A percentile compares a stretch with the other conserved stretches of the same genome.
These are phyloP conservation scores for Drosophila ohnishii DNA, from an alignment of 1,140 invertebrate genomes.

Conservation along the genomic window DNA sequence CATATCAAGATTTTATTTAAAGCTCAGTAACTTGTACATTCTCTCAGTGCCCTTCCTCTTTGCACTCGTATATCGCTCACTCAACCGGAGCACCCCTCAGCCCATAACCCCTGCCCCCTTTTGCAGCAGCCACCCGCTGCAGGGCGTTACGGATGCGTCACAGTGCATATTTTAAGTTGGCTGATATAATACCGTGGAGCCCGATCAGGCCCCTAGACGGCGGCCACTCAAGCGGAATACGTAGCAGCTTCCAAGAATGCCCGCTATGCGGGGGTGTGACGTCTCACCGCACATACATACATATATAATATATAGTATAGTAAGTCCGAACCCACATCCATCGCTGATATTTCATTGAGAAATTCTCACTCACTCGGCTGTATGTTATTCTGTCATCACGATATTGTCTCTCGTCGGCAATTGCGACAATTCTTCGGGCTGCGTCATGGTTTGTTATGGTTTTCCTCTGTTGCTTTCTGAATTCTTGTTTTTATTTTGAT, in stretches of 20 bases:
- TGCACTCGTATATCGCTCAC: slow-evolving; percentile 47
- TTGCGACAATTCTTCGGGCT: slow-evolving; percentile 73
- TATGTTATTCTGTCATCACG: slow-evolving; percentile 32
- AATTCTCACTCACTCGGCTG: slow-evolving; percentile 34
- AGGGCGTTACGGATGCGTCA: slow-evolving; percentile 64
- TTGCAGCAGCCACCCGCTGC: slow-evolving; percentile 8
- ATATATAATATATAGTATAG: slow-evolving; percentile 17
- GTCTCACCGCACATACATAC: slow-evolving; percentile 7
- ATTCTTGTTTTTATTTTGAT: slow-evolving; percentile 31
- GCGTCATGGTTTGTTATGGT: slow-evolving; percentile 70
- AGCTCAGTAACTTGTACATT: not conserved
- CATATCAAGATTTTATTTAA: too few species aligned
- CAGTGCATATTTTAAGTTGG: slow-evolving; percentile 72
- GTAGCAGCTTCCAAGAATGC: slow-evolving; percentile 69
- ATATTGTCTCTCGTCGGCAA: slow-evolving; percentile 32
- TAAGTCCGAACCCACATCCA: slow-evolving; percentile 23
- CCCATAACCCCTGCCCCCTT: slow-evolving; percentile 1
- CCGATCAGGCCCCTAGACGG: slow-evolving; percentile 42
- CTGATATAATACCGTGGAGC: slow-evolving; percentile 62
- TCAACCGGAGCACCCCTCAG: slow-evolving; percentile 19
- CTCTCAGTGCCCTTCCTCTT: not conserved
- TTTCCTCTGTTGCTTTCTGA: slow-evolving; percentile 4
- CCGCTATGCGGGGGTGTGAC: slow-evolving; percentile 69
- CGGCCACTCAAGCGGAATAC: slow-evolving; percentile 51
- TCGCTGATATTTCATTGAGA: slow-evolving; percentile 72